Evolutionary conservation across 2,888 invertebrate genomes (phyloP).

Genomic region (Aromia moschata): DNA sequence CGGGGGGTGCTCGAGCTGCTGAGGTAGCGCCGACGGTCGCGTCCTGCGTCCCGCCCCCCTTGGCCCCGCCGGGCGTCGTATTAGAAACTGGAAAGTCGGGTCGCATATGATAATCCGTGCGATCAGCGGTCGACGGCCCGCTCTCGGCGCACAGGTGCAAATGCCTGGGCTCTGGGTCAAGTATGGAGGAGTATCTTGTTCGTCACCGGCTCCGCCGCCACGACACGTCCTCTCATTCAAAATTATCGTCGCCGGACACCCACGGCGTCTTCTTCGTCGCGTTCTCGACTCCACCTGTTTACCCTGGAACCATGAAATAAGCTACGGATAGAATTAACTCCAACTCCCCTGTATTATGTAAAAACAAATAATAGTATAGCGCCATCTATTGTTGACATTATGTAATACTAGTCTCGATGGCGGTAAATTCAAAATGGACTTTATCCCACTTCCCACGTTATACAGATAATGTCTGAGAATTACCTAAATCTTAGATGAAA

Average conservation of each 20-base stretch:
- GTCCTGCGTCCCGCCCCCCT: conserved; percentile 18
- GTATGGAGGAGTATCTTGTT: conserved; percentile 38
- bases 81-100: conserved; percentile 61
- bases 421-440: too few relatives aligned
- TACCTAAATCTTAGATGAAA: too few relatives aligned
- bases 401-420: too few relatives aligned
- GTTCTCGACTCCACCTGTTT: too few relatives aligned
- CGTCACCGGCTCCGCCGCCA: conserved; percentile 30
- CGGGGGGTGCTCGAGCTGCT: conserved; percentile 26
- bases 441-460: too few relatives aligned
- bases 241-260: conserved; percentile 41
- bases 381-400: too few relatives aligned
- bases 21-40: conserved; percentile 34
- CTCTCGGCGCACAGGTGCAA: conserved; percentile 59
- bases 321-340: too few relatives aligned
- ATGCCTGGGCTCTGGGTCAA: conserved; percentile 58
- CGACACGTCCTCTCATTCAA: conserved; percentile 25
- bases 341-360: too few relatives aligned
- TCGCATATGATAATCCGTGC: conserved; percentile 61
- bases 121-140: conserved; percentile 59
- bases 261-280: too few relatives aligned
- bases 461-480: too few relatives aligned
- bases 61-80: conserved; percentile 15
- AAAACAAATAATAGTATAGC: too few relatives aligned
- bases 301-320: too few relatives aligned